These are phyloP conservation scores for Mirza zaza DNA, from an alignment of 2,113 vertebrate genomes.

Conservation along the genomic window DNA sequence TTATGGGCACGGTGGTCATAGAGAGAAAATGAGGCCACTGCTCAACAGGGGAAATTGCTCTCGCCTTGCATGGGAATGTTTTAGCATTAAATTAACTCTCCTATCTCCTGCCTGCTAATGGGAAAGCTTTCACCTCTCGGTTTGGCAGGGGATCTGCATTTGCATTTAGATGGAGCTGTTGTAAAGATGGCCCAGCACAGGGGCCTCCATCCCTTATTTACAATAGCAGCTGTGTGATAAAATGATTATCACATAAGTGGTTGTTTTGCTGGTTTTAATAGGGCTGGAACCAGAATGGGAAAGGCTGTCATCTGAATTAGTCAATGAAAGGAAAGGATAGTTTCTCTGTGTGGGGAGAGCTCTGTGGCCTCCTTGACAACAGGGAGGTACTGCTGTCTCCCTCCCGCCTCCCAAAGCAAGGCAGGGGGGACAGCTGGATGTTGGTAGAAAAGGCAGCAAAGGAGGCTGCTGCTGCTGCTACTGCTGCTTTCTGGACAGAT, in stretches of 20 bases:
- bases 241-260: conserved; percentile 84
- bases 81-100: conserved; percentile 86
- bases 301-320: conserved; percentile 56
- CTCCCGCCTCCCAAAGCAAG: neutral
- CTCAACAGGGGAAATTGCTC: conserved; percentile 80
- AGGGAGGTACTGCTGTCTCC: accelerated
- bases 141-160: conserved; percentile 83
- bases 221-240: conserved; percentile 83
- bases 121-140: conserved; percentile 82
- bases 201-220: conserved; percentile 80
- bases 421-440: neutral
- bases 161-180: conserved; percentile 90
- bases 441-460: neutral
- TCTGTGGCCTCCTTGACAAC: neutral
- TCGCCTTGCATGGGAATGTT: conserved; percentile 82
- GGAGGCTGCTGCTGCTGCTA: too few species aligned
- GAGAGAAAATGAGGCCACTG: conserved; percentile 83
- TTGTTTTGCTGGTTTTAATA: conserved; percentile 75
- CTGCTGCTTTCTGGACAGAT: neutral
- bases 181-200: conserved; percentile 72
- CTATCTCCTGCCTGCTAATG: conserved; percentile 85
- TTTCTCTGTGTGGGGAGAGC: neutral
- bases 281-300: conserved; percentile 63
- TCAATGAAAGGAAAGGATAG: conserved; percentile 14
- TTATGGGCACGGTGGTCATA: conserved; percentile 81